Conservation (phyloP, 2,888 invertebrate genomes). For the Microplitis manilae region DNA sequence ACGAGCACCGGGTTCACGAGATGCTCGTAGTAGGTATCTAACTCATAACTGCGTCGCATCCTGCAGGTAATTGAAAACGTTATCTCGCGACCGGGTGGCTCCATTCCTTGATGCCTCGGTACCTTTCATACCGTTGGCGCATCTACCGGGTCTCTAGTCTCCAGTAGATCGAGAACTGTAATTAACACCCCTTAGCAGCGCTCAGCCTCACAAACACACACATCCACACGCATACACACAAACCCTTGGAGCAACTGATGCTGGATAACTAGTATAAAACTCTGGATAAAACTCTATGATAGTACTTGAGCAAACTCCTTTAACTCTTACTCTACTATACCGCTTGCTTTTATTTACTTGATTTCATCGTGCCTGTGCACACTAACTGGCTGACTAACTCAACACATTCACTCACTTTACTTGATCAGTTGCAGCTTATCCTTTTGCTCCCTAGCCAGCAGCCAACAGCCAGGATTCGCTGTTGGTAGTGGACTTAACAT, state of each 20-base stretch:
- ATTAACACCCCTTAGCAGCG: slow-evolving; percentile 64
- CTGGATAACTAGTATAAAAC: slow-evolving; percentile 65
- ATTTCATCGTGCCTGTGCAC: slow-evolving; percentile 18
- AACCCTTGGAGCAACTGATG: neutral
- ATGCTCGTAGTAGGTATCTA: slow-evolving; percentile 61
- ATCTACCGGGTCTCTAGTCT: neutral
- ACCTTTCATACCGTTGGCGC: slow-evolving; percentile 28
- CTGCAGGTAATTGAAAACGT: slow-evolving; percentile 72
- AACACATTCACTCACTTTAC: slow-evolving; percentile 22
- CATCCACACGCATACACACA: no score
- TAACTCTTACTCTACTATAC: slow-evolving; percentile 7
- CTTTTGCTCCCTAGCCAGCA: slow-evolving; percentile 38
- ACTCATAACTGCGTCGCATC: slow-evolving; percentile 72
- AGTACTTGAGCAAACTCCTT: slow-evolving; percentile 35
- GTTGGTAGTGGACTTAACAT: slow-evolving; percentile 54
- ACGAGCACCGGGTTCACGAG: slow-evolving; percentile 32
- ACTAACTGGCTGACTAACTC: slow-evolving; percentile 25
- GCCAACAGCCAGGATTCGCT: neutral
- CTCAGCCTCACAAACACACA: neutral
- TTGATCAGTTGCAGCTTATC: slow-evolving; percentile 34
- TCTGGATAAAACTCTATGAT: slow-evolving; percentile 63
- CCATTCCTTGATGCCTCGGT: slow-evolving; percentile 55
- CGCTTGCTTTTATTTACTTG: slow-evolving; percentile 27
- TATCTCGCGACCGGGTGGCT: slow-evolving; percentile 68
- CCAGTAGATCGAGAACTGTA: slow-evolving; percentile 52